Percentiles rank a stretch among this genome's conserved stretches.
Conservation (phyloP, 2,888 invertebrate genomes). For the Anarsia innoxiella region DNA sequence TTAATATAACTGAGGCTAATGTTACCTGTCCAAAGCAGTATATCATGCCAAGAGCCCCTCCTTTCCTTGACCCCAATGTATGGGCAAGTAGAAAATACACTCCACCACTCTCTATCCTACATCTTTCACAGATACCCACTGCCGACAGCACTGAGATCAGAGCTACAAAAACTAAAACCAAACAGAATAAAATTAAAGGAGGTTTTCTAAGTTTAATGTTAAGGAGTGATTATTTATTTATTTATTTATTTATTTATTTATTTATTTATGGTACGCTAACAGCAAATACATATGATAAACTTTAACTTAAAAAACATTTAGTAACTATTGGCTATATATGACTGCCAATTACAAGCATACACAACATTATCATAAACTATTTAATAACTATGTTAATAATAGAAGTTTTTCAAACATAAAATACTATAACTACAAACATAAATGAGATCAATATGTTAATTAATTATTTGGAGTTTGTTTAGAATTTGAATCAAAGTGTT, state of each 20-base stretch:
- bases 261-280: background rate
- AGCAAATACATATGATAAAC: too few relatives aligned
- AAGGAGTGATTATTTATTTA: background rate
- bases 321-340: too few relatives aligned
- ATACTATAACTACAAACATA: too few relatives aligned
- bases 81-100: constrained; percentile 97
- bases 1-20: too few relatives aligned
- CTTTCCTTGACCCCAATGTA: constrained; percentile 94
- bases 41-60: constrained; percentile 92
- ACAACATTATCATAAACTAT: too few relatives aligned
- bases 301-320: too few relatives aligned
- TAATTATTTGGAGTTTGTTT: too few relatives aligned
- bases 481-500: too few relatives aligned
- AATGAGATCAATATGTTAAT: too few relatives aligned
- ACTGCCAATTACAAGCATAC: too few relatives aligned
- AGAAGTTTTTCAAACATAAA: too few relatives aligned
- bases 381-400: too few relatives aligned
- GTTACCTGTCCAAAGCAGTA: constrained; percentile 99
- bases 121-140: constrained; percentile 96
- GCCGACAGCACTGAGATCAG: constrained; percentile 95
- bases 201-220: background rate
- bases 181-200: constrained; percentile 6
- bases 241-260: background rate
- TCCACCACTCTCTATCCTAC: constrained; percentile 97
- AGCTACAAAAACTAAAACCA: constrained; percentile 85